Base-by-base conservation (phyloP, 2,113 vertebrate genomes). In the Guaruba guarouba region DNA sequence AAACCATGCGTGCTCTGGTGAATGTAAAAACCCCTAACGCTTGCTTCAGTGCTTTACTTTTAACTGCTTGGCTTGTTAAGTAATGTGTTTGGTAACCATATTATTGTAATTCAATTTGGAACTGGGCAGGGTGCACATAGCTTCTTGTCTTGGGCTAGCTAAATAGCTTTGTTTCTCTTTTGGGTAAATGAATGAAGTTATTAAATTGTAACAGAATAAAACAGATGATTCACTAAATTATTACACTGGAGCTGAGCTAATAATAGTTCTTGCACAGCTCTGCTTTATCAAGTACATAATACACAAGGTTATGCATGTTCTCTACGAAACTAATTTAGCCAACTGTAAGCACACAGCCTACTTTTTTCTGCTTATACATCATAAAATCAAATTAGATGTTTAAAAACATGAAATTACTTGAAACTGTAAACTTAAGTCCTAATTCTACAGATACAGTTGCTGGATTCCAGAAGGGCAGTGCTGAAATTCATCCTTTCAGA, bases 161-260 rank as follows among this genome's bases (percentile, higher is more conserved):
- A 74, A 83, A 80, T 52, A 24, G 62, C 61, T 81, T 71, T 88
- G 43, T 39, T 81, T 76, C 70, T 62, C 54, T 92, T 82, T 64
- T n/a, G 23, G 59, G 52, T 80, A 71, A 88, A 68, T 85, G 57
- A 92, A 85, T 35, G 70, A 93, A 79, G 46, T 90, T 85, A 93
- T 64, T 81, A 82, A 90, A 86, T 55, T 37, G 52, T 49, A 88
- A 55, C 35, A 76, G 57, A 27, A 43, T 57, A 63, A 93, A 94
- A 59, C 2, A 85, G 70, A 48, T 82, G 43, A 86, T 90, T 96
- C 79, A 64, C 57, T 76, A 20, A 57, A 55, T 88, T 75, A 61
- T 92, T 73, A 86, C 35, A 27, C 41, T 14, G 49, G 59, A 82
- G 37, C 46, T 46, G 62, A 92, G 86, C 70, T 85, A 82, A 86